phyloP scores from a whole-genome alignment of 1,140 invertebrate genomes.

The Bacillus rossius region DNA sequence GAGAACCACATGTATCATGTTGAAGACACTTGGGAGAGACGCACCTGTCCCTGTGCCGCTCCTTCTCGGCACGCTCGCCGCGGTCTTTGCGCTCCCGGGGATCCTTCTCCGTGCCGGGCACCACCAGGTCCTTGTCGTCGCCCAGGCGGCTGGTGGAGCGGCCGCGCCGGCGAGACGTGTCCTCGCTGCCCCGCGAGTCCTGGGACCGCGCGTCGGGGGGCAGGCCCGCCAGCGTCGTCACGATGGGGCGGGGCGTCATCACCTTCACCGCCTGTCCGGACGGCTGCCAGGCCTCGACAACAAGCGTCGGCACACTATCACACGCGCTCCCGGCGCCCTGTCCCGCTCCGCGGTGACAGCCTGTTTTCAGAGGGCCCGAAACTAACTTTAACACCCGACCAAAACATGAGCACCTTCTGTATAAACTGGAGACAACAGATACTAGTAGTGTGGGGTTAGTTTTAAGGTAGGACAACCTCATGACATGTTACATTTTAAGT shows the following conservation, averaged over 20 bases:
- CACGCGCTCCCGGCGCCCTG: too few species aligned
- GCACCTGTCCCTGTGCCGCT: slow-evolving; percentile 1
- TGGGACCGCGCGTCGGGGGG: slow-evolving; percentile 33
- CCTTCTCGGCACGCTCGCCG: slow-evolving; percentile 1
- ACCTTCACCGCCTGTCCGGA: slow-evolving; percentile 37
- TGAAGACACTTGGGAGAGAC: not conserved
- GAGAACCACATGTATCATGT: too few species aligned
- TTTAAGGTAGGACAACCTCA: slow-evolving; percentile 57
- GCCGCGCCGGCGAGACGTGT: not conserved
- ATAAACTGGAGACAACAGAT: slow-evolving; percentile 59
- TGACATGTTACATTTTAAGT: too few species aligned
- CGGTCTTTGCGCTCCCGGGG: not conserved
- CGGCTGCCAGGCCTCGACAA: slow-evolving; percentile 5
- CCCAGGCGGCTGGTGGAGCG: not conserved
- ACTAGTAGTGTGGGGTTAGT: slow-evolving; percentile 55
- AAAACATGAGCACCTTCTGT: slow-evolving; percentile 52
- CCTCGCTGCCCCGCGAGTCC: slow-evolving; percentile 35
- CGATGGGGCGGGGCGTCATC: slow-evolving; percentile 8
- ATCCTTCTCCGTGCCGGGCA: not conserved
- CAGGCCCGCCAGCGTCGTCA: slow-evolving; percentile 28
- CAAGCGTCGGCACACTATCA: not conserved
- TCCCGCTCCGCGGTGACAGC: too few species aligned
- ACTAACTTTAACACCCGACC: slow-evolving; percentile 21
- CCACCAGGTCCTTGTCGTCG: not conserved
- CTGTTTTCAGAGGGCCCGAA: not conserved